Percentiles rank a stretch among this genome's conserved stretches.
These are phyloP conservation scores for Enteromius thamalakanensis DNA, from an alignment of 2,797 vertebrate genomes.

Conservation along the genomic window DNA sequence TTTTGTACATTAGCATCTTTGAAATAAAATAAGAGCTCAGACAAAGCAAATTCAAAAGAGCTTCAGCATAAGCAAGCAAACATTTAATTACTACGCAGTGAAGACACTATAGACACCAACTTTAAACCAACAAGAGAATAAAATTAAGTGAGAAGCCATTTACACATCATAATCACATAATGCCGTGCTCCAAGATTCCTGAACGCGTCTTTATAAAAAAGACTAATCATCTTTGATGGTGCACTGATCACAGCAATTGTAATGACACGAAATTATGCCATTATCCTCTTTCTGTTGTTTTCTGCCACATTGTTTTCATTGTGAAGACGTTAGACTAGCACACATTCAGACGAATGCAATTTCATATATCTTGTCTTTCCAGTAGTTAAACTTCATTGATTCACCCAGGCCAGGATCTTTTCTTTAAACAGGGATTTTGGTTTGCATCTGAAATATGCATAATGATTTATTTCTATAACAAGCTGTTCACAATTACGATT, in stretches of 20 bases:
- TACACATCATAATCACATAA: constrained; percentile 11
- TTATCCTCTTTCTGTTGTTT: constrained; percentile 23
- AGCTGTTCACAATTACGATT: background rate
- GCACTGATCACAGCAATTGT: constrained; percentile 9
- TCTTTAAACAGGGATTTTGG: background rate
- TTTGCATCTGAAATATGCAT: background rate
- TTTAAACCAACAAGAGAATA: constrained; percentile 22
- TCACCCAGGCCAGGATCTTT: constrained; percentile 8
- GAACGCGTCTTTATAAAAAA: constrained; percentile 15
- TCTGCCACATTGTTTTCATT: constrained; percentile 2
- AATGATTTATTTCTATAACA: constrained; percentile 5
- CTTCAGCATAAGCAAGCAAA: background rate
- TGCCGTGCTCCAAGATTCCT: background rate
- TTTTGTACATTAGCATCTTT: background rate
- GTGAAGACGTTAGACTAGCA: background rate
- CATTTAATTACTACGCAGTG: background rate
- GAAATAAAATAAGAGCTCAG: background rate
- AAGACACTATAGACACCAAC: background rate
- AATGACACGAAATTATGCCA: constrained; percentile 3
- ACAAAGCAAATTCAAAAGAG: background rate
- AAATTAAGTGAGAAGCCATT: constrained; percentile 23
- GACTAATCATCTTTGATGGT: constrained; percentile 18
- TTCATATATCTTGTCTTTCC: background rate
- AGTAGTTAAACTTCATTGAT: background rate
- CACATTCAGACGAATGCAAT: constrained; percentile 8